Percentiles rank a stretch among this genome's conserved stretches.
These are phyloP conservation scores for Rhyacophila evoluta DNA, from an alignment of 2,888 invertebrate species.

Conservation along the genomic window DNA sequence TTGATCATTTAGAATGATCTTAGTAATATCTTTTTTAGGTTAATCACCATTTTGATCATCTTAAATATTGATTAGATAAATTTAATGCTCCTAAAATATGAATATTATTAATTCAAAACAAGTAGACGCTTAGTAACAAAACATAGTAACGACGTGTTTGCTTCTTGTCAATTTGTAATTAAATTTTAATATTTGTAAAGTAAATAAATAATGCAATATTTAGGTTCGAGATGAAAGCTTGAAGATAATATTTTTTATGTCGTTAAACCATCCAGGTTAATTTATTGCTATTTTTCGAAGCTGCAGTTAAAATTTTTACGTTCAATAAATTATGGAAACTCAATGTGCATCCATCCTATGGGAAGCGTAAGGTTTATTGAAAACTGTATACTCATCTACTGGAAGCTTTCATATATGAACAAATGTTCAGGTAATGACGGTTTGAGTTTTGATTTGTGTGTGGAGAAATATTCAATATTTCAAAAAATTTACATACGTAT, in stretches of 20 bases:
- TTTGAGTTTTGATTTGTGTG: too few species aligned
- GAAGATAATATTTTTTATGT: background rate
- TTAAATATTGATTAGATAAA: too few species aligned
- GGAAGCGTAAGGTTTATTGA: background rate
- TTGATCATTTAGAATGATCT: too few species aligned
- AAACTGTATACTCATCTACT: background rate
- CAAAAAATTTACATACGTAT: too few species aligned
- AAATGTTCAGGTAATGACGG: background rate
- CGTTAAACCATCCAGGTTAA: slow-evolving; percentile 22
- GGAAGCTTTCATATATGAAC: background rate
- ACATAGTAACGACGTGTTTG: background rate
- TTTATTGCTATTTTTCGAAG: slow-evolving; percentile 6
- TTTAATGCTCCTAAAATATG: too few species aligned
- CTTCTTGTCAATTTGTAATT: background rate
- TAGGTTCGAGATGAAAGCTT: background rate
- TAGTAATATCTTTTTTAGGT: too few species aligned
- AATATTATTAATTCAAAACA: too few species aligned
- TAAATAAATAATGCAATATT: background rate
- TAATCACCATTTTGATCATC: too few species aligned
- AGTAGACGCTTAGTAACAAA: too few species aligned
- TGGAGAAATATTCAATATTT: too few species aligned
- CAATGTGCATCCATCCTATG: background rate
- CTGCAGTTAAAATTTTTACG: background rate
- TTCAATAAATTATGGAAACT: slow-evolving; percentile 12
- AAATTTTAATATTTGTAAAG: background rate